phyloP scores from a whole-genome alignment of 2,888 invertebrate species.

The Drosophila atroscutellata region DNA sequence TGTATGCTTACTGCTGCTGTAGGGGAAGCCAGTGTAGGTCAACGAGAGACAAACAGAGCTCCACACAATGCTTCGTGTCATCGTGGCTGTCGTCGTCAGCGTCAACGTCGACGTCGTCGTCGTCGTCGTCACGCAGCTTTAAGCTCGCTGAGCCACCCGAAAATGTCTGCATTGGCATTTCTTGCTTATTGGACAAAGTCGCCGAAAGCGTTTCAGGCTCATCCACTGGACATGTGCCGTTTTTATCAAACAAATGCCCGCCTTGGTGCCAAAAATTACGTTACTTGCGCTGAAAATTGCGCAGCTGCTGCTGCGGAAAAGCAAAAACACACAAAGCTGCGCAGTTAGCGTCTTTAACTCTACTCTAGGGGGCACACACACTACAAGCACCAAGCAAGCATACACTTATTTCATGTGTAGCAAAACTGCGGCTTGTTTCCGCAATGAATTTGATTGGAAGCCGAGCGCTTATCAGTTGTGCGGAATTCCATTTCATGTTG shows the following conservation, averaged over 20 bases:
- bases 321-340: slow-evolving; percentile 54
- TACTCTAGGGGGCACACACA: slow-evolving; percentile 15
- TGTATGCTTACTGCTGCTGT: slow-evolving; percentile 23
- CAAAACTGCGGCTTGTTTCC: slow-evolving; percentile 47
- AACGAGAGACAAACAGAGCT: slow-evolving; percentile 57
- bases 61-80: slow-evolving; percentile 36
- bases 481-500: slow-evolving; percentile 31
- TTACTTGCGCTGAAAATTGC: slow-evolving; percentile 14
- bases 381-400: slow-evolving; percentile 10
- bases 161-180: slow-evolving; percentile 40
- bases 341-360: slow-evolving; percentile 52
- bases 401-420: slow-evolving; percentile 4
- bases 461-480: slow-evolving; percentile 46
- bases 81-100: slow-evolving; percentile 4
- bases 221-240: slow-evolving; percentile 36
- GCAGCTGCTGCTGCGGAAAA: slow-evolving; percentile 30
- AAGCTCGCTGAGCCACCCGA: slow-evolving; percentile 23
- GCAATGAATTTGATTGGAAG: slow-evolving; percentile 61
- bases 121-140: slow-evolving; percentile 37
- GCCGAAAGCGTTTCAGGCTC: slow-evolving; percentile 22
- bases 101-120: slow-evolving; percentile 13
- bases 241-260: slow-evolving; percentile 29
- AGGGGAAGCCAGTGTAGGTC: slow-evolving; percentile 68
- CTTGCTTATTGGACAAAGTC: slow-evolving; percentile 38
- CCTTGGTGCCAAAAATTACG: slow-evolving; percentile 43